Evolutionary conservation across 1,140 invertebrate species (phyloP).

Genomic region (Aphelenchoides fujianensis): DNA sequence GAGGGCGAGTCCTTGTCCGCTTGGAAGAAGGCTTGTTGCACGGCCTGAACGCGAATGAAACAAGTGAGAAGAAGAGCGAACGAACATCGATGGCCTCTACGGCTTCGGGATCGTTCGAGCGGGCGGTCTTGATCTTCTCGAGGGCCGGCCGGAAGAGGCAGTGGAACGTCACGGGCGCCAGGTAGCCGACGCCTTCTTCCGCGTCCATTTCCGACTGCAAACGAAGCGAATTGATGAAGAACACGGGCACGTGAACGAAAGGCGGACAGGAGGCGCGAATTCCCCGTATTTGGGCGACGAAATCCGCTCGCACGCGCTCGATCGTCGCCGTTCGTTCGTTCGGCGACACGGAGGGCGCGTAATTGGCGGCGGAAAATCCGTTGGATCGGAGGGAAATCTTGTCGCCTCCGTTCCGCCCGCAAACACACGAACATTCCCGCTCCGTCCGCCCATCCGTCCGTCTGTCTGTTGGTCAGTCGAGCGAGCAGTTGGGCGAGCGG

Average conservation of each 20-base stretch:
- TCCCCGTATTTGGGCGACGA: not conserved
- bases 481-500: too few species aligned
- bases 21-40: constrained; percentile 44
- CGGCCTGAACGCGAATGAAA: constrained; percentile 38
- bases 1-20: constrained; percentile 54
- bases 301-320: not conserved
- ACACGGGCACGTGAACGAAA: constrained; percentile 4
- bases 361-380: too few species aligned
- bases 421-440: too few species aligned
- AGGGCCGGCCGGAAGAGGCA: constrained; percentile 48
- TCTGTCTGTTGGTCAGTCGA: too few species aligned
- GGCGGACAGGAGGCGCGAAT: not conserved
- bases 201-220: not conserved
- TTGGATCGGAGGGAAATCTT: too few species aligned
- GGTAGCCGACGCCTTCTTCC: constrained; percentile 50
- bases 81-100: constrained; percentile 54
- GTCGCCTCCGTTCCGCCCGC: too few species aligned
- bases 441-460: too few species aligned
- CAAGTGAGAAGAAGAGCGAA: constrained; percentile 12
- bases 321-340: not conserved
- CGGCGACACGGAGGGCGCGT: too few species aligned
- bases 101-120: constrained; percentile 45
- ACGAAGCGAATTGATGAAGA: not conserved
- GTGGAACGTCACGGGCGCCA: constrained; percentile 57
- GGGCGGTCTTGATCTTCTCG: constrained; percentile 45